Evolutionary conservation across 2,797 vertebrate genomes (phyloP), one percentile per base, ranked within the genome.

Genomic region (Typhlichthys eigenmanni): DNA sequence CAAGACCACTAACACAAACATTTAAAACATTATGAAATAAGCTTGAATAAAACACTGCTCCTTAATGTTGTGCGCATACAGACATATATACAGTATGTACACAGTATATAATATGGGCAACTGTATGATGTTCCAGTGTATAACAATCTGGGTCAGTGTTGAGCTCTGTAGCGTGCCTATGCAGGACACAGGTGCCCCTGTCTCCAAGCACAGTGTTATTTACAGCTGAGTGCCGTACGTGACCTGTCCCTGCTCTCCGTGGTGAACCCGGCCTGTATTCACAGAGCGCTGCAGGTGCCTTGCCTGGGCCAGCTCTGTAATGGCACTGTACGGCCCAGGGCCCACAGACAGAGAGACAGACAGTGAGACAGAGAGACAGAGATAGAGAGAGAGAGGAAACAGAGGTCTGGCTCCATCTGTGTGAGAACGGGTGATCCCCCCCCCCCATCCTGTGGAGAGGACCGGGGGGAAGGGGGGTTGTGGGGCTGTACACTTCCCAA

Each of bases 321-420:
- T 50, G 55, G 55, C 57, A 55, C 9, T 5, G 17, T 57, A 8
- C 62, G 55, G 5, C 24, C 55, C 43, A 49, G 1, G 73, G 58
- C 62, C 68, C 66, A 60, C 17, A 58, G 43, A 17, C n/a, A 57
- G 14, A 63, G 13, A 55, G 17, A 55, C 13, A 61, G 52, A 66
- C 17, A 74, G 75, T 69, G 46, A 49, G n/a, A 52, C 64, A 4
- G 48, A 53, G 48, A 11, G n/a, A 49, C 13, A 49, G 46, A 64
- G 32, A 51, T 8, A 49, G n/a, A 49, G 17, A 49, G 46, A 51
- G 11, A 49, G 71, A 89, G 88, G 87, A 88, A 86, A 64, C 82
- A 82, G 83, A 86, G 91, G 91, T 91, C 91, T 81, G 66, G 60
- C 66, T 86, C 86, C 91, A 92, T 92, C 91, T 93, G 91, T 79